phyloP scores from a whole-genome alignment of 2,797 vertebrate genomes.

The Crenuchus spilurus region DNA sequence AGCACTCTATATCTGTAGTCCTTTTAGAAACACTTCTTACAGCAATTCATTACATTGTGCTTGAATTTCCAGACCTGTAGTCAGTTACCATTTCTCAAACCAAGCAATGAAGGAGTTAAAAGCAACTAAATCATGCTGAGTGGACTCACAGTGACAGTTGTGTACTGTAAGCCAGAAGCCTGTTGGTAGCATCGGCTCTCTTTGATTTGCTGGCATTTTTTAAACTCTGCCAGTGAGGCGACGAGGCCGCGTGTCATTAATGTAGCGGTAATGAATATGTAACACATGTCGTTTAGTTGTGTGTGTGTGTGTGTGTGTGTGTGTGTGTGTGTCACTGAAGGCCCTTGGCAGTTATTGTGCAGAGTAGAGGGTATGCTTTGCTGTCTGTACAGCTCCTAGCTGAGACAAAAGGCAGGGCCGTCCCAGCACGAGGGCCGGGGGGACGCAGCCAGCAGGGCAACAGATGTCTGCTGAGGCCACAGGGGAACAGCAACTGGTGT shows the following conservation, averaged over 20 bases:
- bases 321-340: slow-evolving; percentile 43
- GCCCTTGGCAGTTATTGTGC: slow-evolving; percentile 40
- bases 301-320: slow-evolving; percentile 18
- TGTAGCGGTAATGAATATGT: slow-evolving; percentile 71
- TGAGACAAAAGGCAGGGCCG: slow-evolving; percentile 46
- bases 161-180: no score
- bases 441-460: slow-evolving; percentile 63
- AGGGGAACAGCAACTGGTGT: slow-evolving; percentile 58
- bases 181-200: slow-evolving; percentile 25
- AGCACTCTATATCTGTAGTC: no score
- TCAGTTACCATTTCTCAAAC: no score
- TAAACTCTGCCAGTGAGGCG: slow-evolving; percentile 56
- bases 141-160: no score
- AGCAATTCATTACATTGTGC: no score
- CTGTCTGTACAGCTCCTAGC: slow-evolving; percentile 26
- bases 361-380: slow-evolving; percentile 10
- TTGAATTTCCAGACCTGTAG: no score
- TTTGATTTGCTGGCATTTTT: slow-evolving; percentile 63
- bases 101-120: no score
- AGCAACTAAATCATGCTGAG: background rate
- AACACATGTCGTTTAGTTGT: slow-evolving; percentile 61
- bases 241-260: slow-evolving; percentile 52
- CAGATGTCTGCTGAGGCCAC: slow-evolving; percentile 71
- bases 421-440: slow-evolving; percentile 13
- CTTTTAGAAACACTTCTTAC: no score